Percentiles rank a stretch among this genome's conserved stretches.
These are phyloP conservation scores for Hycleus phaleratus DNA, from an alignment of 1,140 invertebrate species.

Conservation along the genomic window DNA sequence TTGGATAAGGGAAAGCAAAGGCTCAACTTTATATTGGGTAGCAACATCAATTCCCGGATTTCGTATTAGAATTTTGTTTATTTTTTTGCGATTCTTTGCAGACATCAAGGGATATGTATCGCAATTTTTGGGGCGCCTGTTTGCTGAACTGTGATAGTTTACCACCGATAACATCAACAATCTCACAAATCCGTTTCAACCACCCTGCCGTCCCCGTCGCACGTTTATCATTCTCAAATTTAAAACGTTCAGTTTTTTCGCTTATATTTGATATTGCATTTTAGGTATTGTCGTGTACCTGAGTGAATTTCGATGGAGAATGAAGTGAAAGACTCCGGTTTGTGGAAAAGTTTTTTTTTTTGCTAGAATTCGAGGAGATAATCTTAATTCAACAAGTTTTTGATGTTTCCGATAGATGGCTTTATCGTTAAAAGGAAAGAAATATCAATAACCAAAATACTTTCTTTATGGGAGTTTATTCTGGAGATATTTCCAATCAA, in stretches of 20 bases:
- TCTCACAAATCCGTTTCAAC: constrained; percentile 19
- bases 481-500: too few relatives aligned
- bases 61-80: constrained; percentile 31
- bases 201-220: constrained; percentile 9
- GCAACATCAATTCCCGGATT: neutral
- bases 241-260: constrained; percentile 8
- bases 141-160: constrained; percentile 28
- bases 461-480: too few relatives aligned
- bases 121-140: constrained; percentile 32
- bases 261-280: too few relatives aligned
- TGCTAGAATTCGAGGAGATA: too few relatives aligned
- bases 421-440: too few relatives aligned
- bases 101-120: constrained; percentile 34
- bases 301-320: too few relatives aligned
- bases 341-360: too few relatives aligned
- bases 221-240: constrained; percentile 37
- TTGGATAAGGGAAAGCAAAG: constrained; percentile 18
- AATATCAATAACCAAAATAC: too few relatives aligned
- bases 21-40: constrained; percentile 1
- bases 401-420: too few relatives aligned
- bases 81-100: constrained; percentile 30
- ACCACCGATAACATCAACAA: constrained; percentile 39
- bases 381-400: too few relatives aligned
- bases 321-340: too few relatives aligned
- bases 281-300: too few relatives aligned